Evolutionary conservation across 2,888 invertebrate species (phyloP).

Genomic region (Apomyelois bistriatella): DNA sequence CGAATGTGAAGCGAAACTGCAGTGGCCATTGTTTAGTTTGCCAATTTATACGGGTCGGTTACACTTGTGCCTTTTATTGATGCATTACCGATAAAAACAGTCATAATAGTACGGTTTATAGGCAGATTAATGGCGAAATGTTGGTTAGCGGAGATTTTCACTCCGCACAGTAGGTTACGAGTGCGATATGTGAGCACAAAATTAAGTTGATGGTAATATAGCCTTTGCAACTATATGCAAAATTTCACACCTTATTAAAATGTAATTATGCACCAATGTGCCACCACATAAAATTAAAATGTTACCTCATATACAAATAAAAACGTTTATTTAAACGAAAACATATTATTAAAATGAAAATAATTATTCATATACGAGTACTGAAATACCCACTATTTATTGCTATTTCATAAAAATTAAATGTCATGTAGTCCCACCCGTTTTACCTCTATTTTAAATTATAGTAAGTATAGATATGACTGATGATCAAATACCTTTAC

Average conservation of each 20-base stretch:
- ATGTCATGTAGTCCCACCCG: no score
- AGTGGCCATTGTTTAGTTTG: slow-evolving; percentile 75
- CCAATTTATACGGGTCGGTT: slow-evolving; percentile 80
- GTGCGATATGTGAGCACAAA: slow-evolving; percentile 17
- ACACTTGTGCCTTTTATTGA: slow-evolving; percentile 77
- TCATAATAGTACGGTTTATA: slow-evolving; percentile 70
- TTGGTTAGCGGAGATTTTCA: slow-evolving; percentile 50
- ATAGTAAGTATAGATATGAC: no score
- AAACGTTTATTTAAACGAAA: no score
- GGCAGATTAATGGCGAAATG: slow-evolving; percentile 67
- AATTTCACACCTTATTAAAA: background rate
- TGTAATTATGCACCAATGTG: background rate
- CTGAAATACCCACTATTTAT: no score
- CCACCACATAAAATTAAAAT: background rate
- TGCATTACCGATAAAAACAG: slow-evolving; percentile 77
- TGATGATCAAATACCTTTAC: no score
- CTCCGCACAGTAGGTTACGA: slow-evolving; percentile 43
- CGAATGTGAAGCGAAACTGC: slow-evolving; percentile 77
- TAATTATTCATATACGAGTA: no score
- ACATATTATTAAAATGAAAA: no score
- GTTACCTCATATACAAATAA: background rate
- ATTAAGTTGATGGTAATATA: background rate
- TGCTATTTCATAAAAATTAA: no score
- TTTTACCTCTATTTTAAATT: no score
- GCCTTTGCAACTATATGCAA: background rate